These are phyloP conservation scores for Craterocephalus amniculus DNA, from an alignment of 2,797 vertebrate species.

Conservation along the genomic window DNA sequence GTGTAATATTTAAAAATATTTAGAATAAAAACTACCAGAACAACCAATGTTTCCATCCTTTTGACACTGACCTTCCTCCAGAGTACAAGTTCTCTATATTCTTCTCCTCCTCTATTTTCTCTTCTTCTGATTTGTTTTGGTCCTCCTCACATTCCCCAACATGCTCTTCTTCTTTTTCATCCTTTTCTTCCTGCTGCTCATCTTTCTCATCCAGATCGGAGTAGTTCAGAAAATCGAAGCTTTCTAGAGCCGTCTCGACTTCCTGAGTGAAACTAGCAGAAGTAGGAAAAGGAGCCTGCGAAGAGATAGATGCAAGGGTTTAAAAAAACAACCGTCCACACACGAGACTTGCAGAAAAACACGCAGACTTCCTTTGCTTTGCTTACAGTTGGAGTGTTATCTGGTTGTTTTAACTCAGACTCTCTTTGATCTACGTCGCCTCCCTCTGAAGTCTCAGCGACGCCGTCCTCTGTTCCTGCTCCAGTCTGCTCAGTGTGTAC, in stretches of 20 bases:
- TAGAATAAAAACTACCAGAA: neutral
- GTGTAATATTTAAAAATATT: too few relatives aligned
- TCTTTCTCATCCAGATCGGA: conserved; percentile 88
- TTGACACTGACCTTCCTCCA: conserved; percentile 68
- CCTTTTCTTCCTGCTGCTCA: conserved; percentile 52
- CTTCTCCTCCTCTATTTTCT: conserved; percentile 40
- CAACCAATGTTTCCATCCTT: neutral
- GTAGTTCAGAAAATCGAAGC: conserved; percentile 95
- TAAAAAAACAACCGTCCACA: neutral
- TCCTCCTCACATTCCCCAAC: conserved; percentile 42
- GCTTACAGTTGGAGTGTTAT: conserved; percentile 53
- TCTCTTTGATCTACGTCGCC: conserved; percentile 25
- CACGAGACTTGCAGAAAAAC: neutral
- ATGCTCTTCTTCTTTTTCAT: conserved; percentile 43
- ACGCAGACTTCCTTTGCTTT: neutral
- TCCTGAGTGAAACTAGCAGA: conserved; percentile 93
- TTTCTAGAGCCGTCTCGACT: conserved; percentile 93
- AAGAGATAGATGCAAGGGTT: conserved; percentile 26
- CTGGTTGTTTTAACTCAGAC: conserved; percentile 34
- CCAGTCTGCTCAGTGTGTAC: conserved; percentile 20
- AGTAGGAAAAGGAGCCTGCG: conserved; percentile 86
- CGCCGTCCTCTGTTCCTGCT: conserved; percentile 34
- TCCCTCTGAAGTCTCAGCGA: conserved; percentile 31
- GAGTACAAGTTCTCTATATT: conserved; percentile 54
- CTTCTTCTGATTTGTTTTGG: conserved; percentile 33